Percentiles rank a stretch among this genome's conserved stretches.
These are phyloP conservation scores for Urocyon cinereoargenteus DNA, from an alignment of 2,797 vertebrate genomes.

Conservation along the genomic window DNA sequence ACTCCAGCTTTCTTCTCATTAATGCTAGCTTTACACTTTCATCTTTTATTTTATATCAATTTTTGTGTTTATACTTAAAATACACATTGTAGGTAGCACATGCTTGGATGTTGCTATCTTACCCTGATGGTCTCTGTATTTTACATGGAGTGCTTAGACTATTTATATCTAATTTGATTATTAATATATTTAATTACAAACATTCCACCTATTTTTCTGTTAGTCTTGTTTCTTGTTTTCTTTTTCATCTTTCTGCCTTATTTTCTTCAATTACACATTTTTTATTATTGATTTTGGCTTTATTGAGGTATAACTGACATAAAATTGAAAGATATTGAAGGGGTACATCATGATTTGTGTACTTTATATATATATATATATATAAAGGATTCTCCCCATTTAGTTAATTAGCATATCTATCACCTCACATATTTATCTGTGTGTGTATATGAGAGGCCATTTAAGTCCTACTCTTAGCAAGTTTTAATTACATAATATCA, in stretches of 20 bases:
- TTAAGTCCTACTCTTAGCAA: too few relatives aligned
- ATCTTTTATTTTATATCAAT: background rate
- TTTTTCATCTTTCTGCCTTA: background rate
- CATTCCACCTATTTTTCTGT: background rate
- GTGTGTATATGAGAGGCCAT: too few relatives aligned
- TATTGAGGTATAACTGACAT: background rate
- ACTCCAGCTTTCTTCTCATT: background rate
- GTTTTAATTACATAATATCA: too few relatives aligned
- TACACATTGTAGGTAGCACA: background rate
- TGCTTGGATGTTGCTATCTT: background rate
- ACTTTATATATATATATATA: too few relatives aligned
- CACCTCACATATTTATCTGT: too few relatives aligned
- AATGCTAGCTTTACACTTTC: background rate
- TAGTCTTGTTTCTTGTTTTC: background rate
- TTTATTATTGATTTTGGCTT: background rate
- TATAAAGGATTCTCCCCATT: too few relatives aligned
- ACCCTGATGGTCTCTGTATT: background rate
- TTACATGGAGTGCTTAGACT: background rate
- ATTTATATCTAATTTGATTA: background rate
- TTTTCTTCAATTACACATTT: background rate
- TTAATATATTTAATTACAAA: background rate
- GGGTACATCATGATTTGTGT: background rate
- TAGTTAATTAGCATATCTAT: too few relatives aligned
- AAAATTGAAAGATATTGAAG: background rate
- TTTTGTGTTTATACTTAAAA: background rate